These are phyloP conservation scores for Dallia pectoralis DNA, from an alignment of 2,797 vertebrate species.

Conservation along the genomic window DNA sequence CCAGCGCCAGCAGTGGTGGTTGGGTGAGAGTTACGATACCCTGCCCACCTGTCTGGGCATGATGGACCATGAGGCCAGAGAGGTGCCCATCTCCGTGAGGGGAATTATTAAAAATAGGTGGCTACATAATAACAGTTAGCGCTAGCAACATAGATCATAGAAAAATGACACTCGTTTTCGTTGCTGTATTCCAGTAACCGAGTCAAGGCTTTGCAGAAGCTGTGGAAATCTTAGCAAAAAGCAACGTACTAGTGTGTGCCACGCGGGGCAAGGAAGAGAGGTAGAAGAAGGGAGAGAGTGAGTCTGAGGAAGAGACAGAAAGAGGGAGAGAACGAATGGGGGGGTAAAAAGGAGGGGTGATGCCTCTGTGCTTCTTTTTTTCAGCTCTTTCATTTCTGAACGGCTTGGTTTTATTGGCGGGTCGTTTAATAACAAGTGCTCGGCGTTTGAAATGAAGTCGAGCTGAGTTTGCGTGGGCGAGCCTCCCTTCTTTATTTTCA, in stretches of 20 bases:
- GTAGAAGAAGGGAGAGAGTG: constrained; percentile 47
- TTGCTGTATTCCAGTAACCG: constrained; percentile 5
- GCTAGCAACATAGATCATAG: constrained; percentile 68
- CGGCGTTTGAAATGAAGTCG: constrained; percentile 72
- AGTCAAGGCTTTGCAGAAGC: constrained; percentile 25
- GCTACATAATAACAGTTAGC: constrained; percentile 63
- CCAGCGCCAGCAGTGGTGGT: constrained; percentile 69
- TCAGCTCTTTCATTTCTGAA: constrained; percentile 74
- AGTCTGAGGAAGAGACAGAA: constrained; percentile 59
- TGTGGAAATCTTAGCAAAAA: constrained; percentile 1
- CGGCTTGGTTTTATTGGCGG: constrained; percentile 76
- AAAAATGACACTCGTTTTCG: constrained; percentile 49
- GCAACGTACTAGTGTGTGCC: background rate
- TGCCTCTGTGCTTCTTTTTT: constrained; percentile 72
- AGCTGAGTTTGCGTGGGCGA: constrained; percentile 69
- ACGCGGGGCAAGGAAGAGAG: constrained; percentile 39
- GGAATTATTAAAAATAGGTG: constrained; percentile 68
- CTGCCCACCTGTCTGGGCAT: constrained; percentile 68
- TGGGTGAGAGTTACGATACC: constrained; percentile 70
- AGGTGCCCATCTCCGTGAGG: constrained; percentile 61
- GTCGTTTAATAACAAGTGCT: constrained; percentile 77
- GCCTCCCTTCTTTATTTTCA: constrained; percentile 63
- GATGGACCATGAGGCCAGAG: constrained; percentile 36
- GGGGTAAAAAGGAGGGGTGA: background rate
- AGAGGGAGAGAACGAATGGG: constrained; percentile 52